Percentiles rank a stretch among this genome's conserved stretches.
Conservation (phyloP, 1,140 invertebrate species). For the Drosophila santomea region DNA sequence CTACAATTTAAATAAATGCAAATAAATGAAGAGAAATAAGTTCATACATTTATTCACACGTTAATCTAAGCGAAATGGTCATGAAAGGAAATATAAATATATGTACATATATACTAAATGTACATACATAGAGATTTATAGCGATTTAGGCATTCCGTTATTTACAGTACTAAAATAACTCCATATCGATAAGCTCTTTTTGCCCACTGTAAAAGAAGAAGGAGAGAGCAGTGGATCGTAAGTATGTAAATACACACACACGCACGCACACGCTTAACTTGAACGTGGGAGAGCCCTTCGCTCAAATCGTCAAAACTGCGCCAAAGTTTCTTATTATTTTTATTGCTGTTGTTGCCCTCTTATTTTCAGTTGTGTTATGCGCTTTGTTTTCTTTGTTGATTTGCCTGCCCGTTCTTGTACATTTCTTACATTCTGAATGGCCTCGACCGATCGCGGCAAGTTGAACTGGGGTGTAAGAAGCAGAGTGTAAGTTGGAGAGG, state of each 20-base stretch:
- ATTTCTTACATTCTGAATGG: constrained; percentile 44
- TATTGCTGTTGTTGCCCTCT: constrained; percentile 13
- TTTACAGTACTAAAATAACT: neutral
- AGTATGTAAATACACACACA: constrained; percentile 11
- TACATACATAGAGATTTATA: too few species aligned
- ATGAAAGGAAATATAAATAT: too few species aligned
- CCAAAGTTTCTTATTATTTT: constrained; percentile 30
- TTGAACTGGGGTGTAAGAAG: constrained; percentile 11
- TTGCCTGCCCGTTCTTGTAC: constrained; percentile 15
- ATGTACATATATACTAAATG: too few species aligned
- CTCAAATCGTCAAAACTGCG: constrained; percentile 41
- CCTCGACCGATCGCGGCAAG: constrained; percentile 59
- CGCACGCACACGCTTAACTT: constrained; percentile 14
- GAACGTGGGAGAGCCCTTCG: constrained; percentile 78
- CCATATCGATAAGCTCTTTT: neutral
- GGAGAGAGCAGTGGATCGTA: constrained; percentile 41
- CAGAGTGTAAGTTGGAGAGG: neutral
- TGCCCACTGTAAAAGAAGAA: constrained; percentile 1
- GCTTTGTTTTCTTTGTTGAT: constrained; percentile 33
- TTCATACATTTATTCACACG: too few species aligned
- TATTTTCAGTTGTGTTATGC: constrained; percentile 28
- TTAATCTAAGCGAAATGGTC: too few species aligned
- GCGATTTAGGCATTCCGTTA: too few species aligned
- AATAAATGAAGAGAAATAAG: too few species aligned
- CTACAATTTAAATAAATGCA: too few species aligned